These are phyloP conservation scores for Erynnis tages DNA, from an alignment of 2,888 invertebrate species.

Conservation along the genomic window DNA sequence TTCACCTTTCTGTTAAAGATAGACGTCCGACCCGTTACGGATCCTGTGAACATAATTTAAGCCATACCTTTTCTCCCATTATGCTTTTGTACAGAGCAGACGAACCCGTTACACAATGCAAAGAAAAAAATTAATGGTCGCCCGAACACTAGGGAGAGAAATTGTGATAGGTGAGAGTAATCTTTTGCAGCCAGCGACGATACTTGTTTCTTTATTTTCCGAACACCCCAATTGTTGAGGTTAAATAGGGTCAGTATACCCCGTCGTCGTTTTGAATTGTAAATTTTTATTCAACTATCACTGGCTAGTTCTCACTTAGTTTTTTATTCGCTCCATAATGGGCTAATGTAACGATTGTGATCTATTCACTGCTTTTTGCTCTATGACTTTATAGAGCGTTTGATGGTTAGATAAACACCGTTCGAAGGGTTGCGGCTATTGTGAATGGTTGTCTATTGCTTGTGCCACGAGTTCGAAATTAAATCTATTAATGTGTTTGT, in stretches of 20 bases:
- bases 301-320: slow-evolving; percentile 31
- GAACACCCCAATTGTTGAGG: slow-evolving; percentile 61
- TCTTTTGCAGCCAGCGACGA: slow-evolving; percentile 65
- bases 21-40: slow-evolving; percentile 51
- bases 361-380: slow-evolving; percentile 11
- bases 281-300: slow-evolving; percentile 42
- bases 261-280: slow-evolving; percentile 60
- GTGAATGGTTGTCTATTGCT: neutral
- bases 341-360: slow-evolving; percentile 13
- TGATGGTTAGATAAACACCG: slow-evolving; percentile 24
- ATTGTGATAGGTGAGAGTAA: slow-evolving; percentile 80
- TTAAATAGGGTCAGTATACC: slow-evolving; percentile 64
- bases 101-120: slow-evolving; percentile 68
- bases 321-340: slow-evolving; percentile 16
- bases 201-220: slow-evolving; percentile 61
- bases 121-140: slow-evolving; percentile 70
- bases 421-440: slow-evolving; percentile 9
- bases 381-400: slow-evolving; percentile 16
- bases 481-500: neutral
- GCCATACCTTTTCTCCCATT: slow-evolving; percentile 68
- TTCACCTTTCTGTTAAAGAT: slow-evolving; percentile 47
- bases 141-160: slow-evolving; percentile 72
- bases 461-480: neutral
- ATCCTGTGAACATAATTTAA: slow-evolving; percentile 58
- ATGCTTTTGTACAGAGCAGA: slow-evolving; percentile 66